These are phyloP conservation scores for Carpatolechia fugitivella DNA, from an alignment of 2,888 invertebrate genomes.

Conservation along the genomic window DNA sequence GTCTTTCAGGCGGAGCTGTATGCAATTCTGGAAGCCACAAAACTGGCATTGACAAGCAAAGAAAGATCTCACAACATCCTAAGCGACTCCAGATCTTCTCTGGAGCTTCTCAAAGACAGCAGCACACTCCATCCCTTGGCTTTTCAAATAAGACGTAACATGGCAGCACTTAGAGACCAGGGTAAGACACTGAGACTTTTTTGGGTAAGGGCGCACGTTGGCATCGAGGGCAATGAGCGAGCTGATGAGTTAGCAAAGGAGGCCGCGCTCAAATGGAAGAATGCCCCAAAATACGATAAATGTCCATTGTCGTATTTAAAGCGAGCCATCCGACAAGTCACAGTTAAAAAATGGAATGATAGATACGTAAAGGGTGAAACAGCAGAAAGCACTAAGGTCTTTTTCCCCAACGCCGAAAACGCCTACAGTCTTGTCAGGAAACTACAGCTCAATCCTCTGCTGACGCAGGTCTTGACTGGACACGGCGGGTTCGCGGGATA, in stretches of 20 bases:
- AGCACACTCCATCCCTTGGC: conserved; percentile 6
- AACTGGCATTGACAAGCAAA: background rate
- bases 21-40: background rate
- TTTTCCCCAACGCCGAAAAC: conserved; percentile 14
- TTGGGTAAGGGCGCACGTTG: background rate
- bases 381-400: background rate
- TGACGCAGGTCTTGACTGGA: conserved; percentile 6
- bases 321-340: conserved; percentile 6
- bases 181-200: background rate
- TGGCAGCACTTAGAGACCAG: background rate
- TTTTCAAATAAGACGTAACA: background rate
- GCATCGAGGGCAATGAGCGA: too few species aligned
- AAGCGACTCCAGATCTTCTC: conserved; percentile 1
- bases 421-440: background rate
- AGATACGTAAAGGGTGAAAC: too few species aligned
- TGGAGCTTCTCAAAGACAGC: too few species aligned
- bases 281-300: conserved; percentile 10
- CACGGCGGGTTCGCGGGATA: conserved; percentile 14
- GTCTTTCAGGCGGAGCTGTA: conserved; percentile 13
- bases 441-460: background rate
- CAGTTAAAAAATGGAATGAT: background rate
- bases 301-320: conserved; percentile 10
- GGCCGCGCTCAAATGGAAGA: too few species aligned
- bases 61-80: background rate
- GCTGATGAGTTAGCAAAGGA: too few species aligned